These are phyloP conservation scores for Aphelenchoides fujianensis DNA, from an alignment of 1,140 invertebrate genomes.

Conservation along the genomic window DNA sequence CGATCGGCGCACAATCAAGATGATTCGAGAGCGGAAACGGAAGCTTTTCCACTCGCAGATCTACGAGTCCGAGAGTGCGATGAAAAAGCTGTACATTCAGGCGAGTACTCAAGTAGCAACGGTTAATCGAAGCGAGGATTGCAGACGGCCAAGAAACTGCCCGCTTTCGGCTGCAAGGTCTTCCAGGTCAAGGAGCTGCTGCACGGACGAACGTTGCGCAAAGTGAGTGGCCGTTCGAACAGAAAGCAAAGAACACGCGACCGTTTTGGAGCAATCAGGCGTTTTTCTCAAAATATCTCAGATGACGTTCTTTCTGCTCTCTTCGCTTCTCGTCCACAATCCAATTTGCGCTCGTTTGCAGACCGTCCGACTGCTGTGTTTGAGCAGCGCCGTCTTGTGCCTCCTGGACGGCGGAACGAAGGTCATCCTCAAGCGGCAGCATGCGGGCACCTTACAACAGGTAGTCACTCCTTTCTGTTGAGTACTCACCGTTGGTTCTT, in stretches of 20 bases:
- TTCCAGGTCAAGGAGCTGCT: constrained; percentile 72
- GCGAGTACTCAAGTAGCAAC: too few relatives aligned
- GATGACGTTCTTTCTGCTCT: too few relatives aligned
- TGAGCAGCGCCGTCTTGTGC: constrained; percentile 69
- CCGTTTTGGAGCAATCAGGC: constrained; percentile 14
- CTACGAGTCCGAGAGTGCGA: constrained; percentile 70
- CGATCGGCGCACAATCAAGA: constrained; percentile 61
- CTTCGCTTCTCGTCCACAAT: too few relatives aligned
- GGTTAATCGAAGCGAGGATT: constrained; percentile 17
- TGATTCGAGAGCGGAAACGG: constrained; percentile 69
- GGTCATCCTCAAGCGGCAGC: constrained; percentile 68
- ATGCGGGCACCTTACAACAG: constrained; percentile 60
- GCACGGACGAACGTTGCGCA: constrained; percentile 69
- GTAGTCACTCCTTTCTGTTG: not conserved
- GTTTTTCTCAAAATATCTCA: too few relatives aligned
- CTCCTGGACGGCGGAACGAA: constrained; percentile 71
- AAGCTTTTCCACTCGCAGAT: constrained; percentile 72
- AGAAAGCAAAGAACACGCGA: constrained; percentile 20
- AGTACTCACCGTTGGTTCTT: too few relatives aligned
- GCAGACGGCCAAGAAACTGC: constrained; percentile 67
- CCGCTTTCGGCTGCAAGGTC: constrained; percentile 70
- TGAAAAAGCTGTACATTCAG: constrained; percentile 72
- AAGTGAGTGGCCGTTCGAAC: too few relatives aligned
- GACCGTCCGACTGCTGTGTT: constrained; percentile 69
- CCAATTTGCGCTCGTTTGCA: too few relatives aligned